These are phyloP conservation scores for Muscicapa striata DNA, from an alignment of 2,797 vertebrate species.

Conservation along the genomic window DNA sequence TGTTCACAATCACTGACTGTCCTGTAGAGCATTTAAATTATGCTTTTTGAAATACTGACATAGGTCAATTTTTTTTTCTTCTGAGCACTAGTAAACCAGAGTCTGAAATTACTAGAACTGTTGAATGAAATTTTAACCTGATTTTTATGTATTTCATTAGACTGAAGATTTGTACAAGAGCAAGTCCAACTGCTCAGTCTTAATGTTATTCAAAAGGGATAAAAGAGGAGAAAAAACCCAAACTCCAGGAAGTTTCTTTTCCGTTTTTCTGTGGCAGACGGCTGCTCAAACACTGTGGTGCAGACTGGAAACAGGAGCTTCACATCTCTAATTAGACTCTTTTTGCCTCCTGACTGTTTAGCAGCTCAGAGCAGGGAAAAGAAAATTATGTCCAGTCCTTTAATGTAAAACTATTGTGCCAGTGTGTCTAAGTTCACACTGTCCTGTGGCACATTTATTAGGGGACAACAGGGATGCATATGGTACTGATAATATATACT, in stretches of 20 bases:
- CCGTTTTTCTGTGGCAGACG: neutral
- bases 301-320: neutral
- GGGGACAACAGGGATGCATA: neutral
- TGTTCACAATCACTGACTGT: neutral
- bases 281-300: neutral
- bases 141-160: neutral
- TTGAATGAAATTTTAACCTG: neutral
- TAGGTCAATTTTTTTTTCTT: neutral
- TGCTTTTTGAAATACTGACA: neutral
- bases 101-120: neutral
- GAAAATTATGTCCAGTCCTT: neutral
- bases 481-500: neutral
- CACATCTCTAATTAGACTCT: neutral
- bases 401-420: neutral
- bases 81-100: neutral
- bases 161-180: neutral
- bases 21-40: neutral
- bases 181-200: neutral
- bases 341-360: neutral
- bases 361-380: neutral
- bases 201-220: neutral
- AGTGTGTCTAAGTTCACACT: neutral
- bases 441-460: neutral
- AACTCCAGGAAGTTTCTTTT: neutral
- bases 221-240: neutral